Percentiles rank a stretch among this genome's conserved stretches.
Conservation (phyloP, 2,888 invertebrate species). For the Machimus atricapillus region DNA sequence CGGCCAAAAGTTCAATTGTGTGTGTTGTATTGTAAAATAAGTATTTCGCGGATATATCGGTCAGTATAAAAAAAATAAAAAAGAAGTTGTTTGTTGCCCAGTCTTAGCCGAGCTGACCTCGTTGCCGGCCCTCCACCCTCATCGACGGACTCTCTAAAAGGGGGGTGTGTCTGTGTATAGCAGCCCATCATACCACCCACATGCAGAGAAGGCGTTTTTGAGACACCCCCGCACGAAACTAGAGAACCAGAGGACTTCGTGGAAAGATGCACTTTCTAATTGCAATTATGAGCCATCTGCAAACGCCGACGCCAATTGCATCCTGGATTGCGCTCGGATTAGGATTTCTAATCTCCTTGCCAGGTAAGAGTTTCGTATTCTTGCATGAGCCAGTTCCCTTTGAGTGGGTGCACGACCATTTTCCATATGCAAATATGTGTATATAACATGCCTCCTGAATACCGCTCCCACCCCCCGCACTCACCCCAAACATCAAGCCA, state of each 20-base stretch:
- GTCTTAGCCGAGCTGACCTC: not conserved
- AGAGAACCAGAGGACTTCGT: slow-evolving; percentile 1
- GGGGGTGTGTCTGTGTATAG: not conserved
- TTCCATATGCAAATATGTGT: slow-evolving; percentile 7
- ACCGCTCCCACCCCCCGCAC: not conserved
- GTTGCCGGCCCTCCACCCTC: not conserved
- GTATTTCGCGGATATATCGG: not conserved
- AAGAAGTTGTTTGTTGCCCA: not conserved
- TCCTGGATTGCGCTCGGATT: slow-evolving; percentile 51
- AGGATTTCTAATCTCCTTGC: slow-evolving; percentile 50
- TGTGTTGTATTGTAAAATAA: slow-evolving; percentile 3
- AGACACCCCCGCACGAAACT: not conserved
- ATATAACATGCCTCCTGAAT: not conserved
- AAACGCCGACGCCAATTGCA: slow-evolving; percentile 30
- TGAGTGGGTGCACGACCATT: slow-evolving; percentile 6
- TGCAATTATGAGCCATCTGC: slow-evolving; percentile 37
- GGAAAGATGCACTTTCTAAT: slow-evolving; percentile 36
- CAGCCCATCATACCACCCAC: not conserved
- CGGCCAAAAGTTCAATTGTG: slow-evolving; percentile 1
- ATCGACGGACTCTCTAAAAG: not conserved
- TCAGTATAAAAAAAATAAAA: not conserved
- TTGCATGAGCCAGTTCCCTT: slow-evolving; percentile 6
- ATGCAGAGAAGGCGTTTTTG: not conserved
- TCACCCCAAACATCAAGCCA: not conserved
- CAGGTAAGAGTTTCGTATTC: slow-evolving; percentile 48